Conservation (phyloP, 1,140 invertebrate genomes). For the Drosophila biarmipes region DNA sequence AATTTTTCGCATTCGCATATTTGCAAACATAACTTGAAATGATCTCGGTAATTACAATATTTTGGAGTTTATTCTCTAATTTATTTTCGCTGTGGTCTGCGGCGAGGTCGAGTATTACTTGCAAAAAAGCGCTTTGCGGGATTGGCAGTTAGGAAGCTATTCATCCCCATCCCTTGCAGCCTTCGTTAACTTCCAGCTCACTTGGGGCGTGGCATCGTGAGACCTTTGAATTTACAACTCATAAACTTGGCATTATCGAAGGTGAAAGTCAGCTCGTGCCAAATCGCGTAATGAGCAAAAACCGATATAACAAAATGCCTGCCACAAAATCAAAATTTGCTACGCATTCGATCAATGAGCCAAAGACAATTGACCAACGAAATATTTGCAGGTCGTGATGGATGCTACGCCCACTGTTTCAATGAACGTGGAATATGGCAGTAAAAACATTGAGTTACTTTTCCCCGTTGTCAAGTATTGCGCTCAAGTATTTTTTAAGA, state of each 20-base stretch:
- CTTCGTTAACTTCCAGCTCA: constrained; percentile 25
- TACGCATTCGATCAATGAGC: constrained; percentile 31
- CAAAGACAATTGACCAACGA: constrained; percentile 60
- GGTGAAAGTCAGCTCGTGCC: constrained; percentile 79
- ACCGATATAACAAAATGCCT: constrained; percentile 25
- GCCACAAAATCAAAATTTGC: constrained; percentile 32
- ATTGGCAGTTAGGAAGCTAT: constrained; percentile 19
- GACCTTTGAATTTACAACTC: constrained; percentile 40
- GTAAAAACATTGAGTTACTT: constrained; percentile 49
- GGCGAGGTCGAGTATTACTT: constrained; percentile 74
- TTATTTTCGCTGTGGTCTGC: constrained; percentile 35
- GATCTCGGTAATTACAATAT: constrained; percentile 53
- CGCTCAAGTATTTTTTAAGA: constrained; percentile 40
- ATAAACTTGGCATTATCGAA: constrained; percentile 41
- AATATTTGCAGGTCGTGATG: constrained; percentile 77
- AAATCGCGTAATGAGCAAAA: constrained; percentile 40
- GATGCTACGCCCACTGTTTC: constrained; percentile 69
- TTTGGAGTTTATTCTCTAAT: constrained; percentile 40
- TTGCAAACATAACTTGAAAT: constrained; percentile 50
- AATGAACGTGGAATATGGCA: constrained; percentile 51
- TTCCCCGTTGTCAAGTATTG: constrained; percentile 33
- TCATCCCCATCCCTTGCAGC: not conserved
- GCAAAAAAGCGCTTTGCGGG: constrained; percentile 56
- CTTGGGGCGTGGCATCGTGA: constrained; percentile 22
- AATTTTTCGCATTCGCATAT: constrained; percentile 41